phyloP scores from a whole-genome alignment of 2,113 vertebrate genomes.

The Geococcyx californianus region DNA sequence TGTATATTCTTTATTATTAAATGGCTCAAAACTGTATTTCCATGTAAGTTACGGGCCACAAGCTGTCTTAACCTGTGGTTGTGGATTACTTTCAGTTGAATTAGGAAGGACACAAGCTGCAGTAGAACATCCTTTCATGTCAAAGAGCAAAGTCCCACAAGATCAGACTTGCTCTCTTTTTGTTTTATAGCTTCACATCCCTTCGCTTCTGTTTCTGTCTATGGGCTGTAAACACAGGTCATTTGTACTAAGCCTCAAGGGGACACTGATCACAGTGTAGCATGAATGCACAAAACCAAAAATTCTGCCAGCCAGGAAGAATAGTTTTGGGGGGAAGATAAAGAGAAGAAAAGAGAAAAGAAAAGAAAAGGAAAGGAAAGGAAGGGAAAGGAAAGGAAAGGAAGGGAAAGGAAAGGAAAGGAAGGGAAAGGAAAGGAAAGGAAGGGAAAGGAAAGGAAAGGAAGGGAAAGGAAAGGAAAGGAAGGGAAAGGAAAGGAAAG shows the following conservation, averaged over 20 bases:
- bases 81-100: background rate
- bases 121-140: background rate
- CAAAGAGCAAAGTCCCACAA: background rate
- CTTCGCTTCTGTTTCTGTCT: background rate
- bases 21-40: background rate
- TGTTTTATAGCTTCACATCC: background rate
- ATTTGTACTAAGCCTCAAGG: background rate
- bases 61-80: background rate
- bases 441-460: too few species aligned
- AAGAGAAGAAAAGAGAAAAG: too few species aligned
- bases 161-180: background rate
- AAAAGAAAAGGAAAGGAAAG: too few species aligned
- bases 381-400: too few species aligned
- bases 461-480: too few species aligned
- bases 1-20: background rate
- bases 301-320: background rate
- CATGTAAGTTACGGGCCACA: background rate
- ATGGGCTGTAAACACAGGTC: background rate
- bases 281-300: background rate
- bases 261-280: accelerated
- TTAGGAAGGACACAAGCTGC: background rate
- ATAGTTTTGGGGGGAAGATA: background rate
- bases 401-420: too few species aligned
- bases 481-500: too few species aligned
- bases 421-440: too few species aligned